Evolutionary conservation across 1,140 invertebrate species (phyloP).

Genomic region (Drosophila mojavensis): DNA sequence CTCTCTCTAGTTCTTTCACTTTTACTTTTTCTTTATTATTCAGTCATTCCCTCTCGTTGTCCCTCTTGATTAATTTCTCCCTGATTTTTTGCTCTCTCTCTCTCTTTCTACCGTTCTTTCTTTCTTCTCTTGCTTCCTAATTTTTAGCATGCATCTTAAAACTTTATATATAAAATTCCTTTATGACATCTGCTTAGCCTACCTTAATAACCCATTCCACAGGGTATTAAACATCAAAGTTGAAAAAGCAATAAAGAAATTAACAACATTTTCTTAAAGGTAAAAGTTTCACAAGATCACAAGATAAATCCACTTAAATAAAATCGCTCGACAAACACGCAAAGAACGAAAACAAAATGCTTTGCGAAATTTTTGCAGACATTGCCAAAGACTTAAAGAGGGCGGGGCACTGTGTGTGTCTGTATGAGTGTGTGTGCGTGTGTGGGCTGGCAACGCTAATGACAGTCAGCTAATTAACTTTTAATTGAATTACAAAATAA

Average conservation of each 20-base stretch:
- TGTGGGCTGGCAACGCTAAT: slow-evolving; percentile 27
- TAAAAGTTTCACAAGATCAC: slow-evolving; percentile 2
- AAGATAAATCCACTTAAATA: neutral
- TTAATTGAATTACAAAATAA: slow-evolving; percentile 66
- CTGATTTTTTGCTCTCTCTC: no score
- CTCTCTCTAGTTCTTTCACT: no score
- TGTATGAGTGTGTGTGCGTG: neutral
- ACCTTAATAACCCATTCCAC: no score
- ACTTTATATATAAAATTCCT: no score
- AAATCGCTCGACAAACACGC: slow-evolving; percentile 12
- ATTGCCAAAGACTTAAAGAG: neutral
- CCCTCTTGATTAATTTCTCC: no score
- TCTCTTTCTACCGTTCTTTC: no score
- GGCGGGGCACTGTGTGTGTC: neutral
- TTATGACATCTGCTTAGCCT: no score
- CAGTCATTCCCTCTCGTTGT: no score
- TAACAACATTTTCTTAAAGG: neutral
- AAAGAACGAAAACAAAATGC: neutral
- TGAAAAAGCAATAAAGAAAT: slow-evolving; percentile 1
- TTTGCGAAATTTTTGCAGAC: slow-evolving; percentile 6
- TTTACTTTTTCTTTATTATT: no score
- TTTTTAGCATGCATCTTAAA: no score
- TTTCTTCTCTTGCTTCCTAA: no score
- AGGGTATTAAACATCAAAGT: neutral
- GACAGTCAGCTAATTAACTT: slow-evolving; percentile 64